Conservation (phyloP, 1,140 invertebrate species). For the Lamellibrachia luymesi region DNA sequence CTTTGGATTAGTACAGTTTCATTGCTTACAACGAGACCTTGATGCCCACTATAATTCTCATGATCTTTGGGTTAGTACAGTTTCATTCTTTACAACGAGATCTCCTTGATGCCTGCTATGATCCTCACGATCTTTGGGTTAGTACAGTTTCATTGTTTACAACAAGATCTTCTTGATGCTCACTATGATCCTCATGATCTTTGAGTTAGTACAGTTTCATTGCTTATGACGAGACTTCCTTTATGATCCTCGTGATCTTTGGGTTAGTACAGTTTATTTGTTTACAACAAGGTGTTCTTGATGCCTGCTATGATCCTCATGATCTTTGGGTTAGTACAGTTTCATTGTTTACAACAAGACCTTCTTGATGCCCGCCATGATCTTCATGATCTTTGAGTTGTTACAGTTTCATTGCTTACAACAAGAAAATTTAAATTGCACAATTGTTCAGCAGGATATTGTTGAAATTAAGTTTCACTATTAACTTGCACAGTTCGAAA, state of each 20-base stretch:
- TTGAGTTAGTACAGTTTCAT: constrained; percentile 70
- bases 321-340: constrained; percentile 77
- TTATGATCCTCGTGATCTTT: too few relatives aligned
- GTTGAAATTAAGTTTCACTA: too few relatives aligned
- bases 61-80: not conserved
- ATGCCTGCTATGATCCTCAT: constrained; percentile 82
- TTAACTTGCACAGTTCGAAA: too few relatives aligned
- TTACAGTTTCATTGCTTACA: constrained; percentile 50
- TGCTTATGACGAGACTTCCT: too few relatives aligned
- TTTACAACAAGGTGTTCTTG: constrained; percentile 85
- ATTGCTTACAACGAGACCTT: constrained; percentile 63
- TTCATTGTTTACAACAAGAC: constrained; percentile 67
- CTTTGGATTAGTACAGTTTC: constrained; percentile 72
- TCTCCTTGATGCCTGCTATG: too few relatives aligned
- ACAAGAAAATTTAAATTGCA: constrained; percentile 63
- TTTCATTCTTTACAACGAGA: too few relatives aligned
- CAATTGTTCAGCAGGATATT: too few relatives aligned
- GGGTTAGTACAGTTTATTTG: too few relatives aligned
- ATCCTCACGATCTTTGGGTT: too few relatives aligned
- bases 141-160: too few relatives aligned
- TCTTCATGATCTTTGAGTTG: constrained; percentile 83
- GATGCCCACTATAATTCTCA: not conserved
- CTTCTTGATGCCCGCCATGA: constrained; percentile 80
- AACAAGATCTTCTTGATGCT: constrained; percentile 88
- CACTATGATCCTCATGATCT: constrained; percentile 75